phyloP scores from a whole-genome alignment of 2,888 invertebrate species.

The Heteropelma amictum region DNA sequence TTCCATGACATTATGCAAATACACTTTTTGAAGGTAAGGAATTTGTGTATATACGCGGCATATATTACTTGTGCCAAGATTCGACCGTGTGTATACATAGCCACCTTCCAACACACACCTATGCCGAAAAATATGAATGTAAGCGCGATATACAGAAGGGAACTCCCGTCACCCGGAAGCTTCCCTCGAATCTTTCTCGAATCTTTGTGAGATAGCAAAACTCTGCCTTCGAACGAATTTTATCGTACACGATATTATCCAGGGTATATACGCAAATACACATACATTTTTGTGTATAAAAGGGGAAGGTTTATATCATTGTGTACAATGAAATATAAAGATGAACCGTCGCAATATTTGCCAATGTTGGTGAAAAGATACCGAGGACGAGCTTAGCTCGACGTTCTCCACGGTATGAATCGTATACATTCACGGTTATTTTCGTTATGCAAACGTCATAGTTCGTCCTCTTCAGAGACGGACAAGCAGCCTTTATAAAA shows the following conservation, averaged over 20 bases:
- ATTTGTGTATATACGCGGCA: not conserved
- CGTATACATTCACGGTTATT: not conserved
- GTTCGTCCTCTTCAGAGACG: too few species aligned
- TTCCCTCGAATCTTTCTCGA: slow-evolving; percentile 13
- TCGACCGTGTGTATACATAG: not conserved
- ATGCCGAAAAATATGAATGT: too few species aligned
- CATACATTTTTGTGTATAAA: not conserved
- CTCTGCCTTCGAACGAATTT: not conserved
- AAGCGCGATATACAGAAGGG: too few species aligned
- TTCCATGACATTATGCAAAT: not conserved
- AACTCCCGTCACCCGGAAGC: not conserved
- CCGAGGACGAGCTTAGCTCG: not conserved
- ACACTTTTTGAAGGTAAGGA: not conserved
- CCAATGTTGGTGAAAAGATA: not conserved
- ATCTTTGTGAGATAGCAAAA: slow-evolving; percentile 3
- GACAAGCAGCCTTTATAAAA: too few species aligned
- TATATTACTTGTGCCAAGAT: not conserved
- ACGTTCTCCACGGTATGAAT: not conserved
- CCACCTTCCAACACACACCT: not conserved
- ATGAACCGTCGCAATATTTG: not conserved
- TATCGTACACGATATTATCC: not conserved
- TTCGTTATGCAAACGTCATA: not conserved
- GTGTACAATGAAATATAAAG: slow-evolving; percentile 1
- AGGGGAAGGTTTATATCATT: not conserved
- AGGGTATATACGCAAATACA: not conserved